phyloP scores from a whole-genome alignment of 2,797 vertebrate species.

The Calcarius lapponicus region DNA sequence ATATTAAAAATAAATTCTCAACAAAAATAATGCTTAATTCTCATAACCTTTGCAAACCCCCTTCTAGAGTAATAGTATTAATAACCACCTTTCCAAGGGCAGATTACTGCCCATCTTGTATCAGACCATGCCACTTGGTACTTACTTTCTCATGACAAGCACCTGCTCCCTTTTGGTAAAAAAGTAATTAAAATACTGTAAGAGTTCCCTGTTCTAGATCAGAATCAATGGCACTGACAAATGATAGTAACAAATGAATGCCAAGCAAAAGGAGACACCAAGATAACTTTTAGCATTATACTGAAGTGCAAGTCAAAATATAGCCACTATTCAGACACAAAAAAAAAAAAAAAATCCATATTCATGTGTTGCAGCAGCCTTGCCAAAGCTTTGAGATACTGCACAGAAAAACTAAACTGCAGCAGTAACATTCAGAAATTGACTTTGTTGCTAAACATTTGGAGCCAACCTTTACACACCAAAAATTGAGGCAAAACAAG shows the following conservation, averaged over 20 bases:
- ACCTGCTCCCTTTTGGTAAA: background rate
- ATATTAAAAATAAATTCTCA: background rate
- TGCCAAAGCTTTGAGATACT: background rate
- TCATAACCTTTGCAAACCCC: background rate
- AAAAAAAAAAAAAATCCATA: background rate
- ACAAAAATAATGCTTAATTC: background rate
- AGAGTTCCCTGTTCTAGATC: background rate
- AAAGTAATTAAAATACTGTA: background rate
- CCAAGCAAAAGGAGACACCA: background rate
- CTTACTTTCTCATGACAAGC: background rate
- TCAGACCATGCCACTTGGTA: background rate
- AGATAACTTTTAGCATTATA: background rate
- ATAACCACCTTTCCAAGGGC: background rate
- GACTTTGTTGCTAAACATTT: background rate
- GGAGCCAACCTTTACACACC: background rate
- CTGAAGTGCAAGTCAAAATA: background rate
- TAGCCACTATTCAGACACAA: rapidly evolving
- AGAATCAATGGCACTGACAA: background rate
- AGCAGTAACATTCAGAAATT: background rate
- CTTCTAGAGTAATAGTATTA: background rate
- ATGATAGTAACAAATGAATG: background rate
- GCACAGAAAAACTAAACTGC: background rate
- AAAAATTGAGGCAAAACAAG: background rate
- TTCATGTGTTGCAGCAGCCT: background rate
- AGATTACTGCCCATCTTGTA: background rate